Base-by-base conservation (phyloP, 2,888 invertebrate species). In the Lithosia quadra region DNA sequence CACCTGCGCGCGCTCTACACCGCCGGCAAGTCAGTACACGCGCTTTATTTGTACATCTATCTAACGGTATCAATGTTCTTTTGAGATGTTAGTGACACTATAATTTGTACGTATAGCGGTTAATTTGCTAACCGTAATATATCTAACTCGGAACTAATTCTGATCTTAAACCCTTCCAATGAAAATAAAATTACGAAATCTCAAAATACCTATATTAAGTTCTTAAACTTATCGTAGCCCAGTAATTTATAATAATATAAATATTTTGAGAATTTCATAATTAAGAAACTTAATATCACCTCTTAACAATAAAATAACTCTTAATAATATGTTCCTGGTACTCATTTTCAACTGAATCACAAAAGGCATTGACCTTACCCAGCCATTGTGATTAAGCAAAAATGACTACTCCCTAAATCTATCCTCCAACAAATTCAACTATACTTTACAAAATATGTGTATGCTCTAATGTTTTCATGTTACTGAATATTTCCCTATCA, bases 11-110 rank as follows among this genome's bases (percentile, higher is more conserved):
- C 84, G 10, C 78, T 98, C 71, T 98, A 98, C 91, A 98, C 98
- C 43, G 98, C 98, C 49, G 97, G 98, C 88, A 98, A 97, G 98
- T 98, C 88, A 96, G 97, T 96, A 78, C 1, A 18, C 53, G 0
- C 63, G 1, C 18, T 3, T 18, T 33, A 0, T 58, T 7, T 33
- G 5, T 18, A 24, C 18, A 21, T 18, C 28, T 57, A 15, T 18
- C 1, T 18, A 7, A 5, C 22, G 11, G 8, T 11, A 9, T 22
- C 22, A 0, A 22, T 55, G 21, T 55, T 9, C 9, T 55, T 24
- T 39, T 5, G 5, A 4, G n/a, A n/a, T n/a, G 13, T 53, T 3
- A 11, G 9, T n/a, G n/a, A 11, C n/a, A 55, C 8, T 13, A 2
- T 55, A 22, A 22, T 22, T 43, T 49, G 49, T 43, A 18, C n/a